phyloP scores from a whole-genome alignment of 2,113 vertebrate species.

The Geococcyx californianus region DNA sequence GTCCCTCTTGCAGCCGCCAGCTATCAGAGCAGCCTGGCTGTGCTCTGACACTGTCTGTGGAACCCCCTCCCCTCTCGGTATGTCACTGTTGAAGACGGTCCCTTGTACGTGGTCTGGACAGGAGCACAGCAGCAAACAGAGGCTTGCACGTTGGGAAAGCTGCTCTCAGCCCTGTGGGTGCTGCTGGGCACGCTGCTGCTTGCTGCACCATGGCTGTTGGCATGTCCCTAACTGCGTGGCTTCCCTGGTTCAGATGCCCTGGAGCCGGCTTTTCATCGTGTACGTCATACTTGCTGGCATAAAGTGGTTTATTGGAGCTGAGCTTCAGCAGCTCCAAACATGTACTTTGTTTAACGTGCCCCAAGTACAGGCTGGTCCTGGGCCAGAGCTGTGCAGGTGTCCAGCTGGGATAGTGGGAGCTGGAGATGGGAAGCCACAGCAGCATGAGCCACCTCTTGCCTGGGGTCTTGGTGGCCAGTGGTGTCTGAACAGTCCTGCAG shows the following conservation, averaged over 20 bases:
- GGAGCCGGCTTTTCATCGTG: accelerated
- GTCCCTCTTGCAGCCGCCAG: neutral
- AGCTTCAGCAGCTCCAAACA: neutral
- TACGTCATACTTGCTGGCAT: neutral
- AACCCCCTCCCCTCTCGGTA: neutral
- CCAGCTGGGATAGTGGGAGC: neutral
- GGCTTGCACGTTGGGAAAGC: neutral
- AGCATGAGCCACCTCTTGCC: accelerated
- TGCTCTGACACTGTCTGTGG: neutral
- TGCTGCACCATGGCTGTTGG: neutral
- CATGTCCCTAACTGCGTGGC: neutral
- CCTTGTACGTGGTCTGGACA: neutral
- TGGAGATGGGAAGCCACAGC: neutral
- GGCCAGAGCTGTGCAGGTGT: neutral
- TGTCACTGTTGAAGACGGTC: accelerated
- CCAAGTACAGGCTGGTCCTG: neutral
- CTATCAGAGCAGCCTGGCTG: neutral
- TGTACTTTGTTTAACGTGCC: accelerated
- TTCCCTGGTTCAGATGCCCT: neutral
- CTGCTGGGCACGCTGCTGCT: neutral
- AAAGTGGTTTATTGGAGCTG: neutral
- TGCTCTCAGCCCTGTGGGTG: neutral
- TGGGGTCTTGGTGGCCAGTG: accelerated
- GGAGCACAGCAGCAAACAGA: neutral
- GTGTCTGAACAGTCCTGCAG: neutral